These are phyloP conservation scores for Melanerpes formicivorus DNA, from an alignment of 2,113 vertebrate species.

Conservation along the genomic window DNA sequence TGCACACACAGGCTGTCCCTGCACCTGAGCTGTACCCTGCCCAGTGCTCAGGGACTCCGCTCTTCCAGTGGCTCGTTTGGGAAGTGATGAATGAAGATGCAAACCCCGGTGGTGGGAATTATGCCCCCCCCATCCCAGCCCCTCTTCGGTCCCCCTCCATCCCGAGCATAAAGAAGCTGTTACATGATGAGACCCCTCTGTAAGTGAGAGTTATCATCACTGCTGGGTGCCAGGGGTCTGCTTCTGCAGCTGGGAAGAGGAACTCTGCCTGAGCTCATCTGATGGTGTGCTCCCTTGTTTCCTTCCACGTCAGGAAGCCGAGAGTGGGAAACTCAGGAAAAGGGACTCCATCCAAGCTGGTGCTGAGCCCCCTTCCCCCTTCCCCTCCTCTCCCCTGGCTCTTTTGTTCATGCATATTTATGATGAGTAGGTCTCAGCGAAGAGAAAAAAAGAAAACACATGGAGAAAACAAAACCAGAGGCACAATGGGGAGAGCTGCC, in stretches of 20 bases:
- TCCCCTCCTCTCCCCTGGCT: constrained; percentile 17
- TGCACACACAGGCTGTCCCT: neutral
- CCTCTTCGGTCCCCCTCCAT: neutral
- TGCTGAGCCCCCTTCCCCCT: constrained; percentile 54
- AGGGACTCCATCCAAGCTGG: constrained; percentile 64
- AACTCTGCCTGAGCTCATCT: constrained; percentile 63
- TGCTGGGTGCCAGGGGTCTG: constrained; percentile 59
- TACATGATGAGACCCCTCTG: constrained; percentile 71
- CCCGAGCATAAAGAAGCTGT: constrained; percentile 55
- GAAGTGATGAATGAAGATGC: constrained; percentile 73
- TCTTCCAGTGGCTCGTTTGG: constrained; percentile 69
- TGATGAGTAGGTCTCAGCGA: constrained; percentile 55
- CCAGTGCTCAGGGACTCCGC: constrained; percentile 68
- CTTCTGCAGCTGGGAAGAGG: constrained; percentile 46
- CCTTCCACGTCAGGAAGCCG: constrained; percentile 31
- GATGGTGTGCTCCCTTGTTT: constrained; percentile 48
- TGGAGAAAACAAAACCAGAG: constrained; percentile 32
- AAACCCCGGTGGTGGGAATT: constrained; percentile 60
- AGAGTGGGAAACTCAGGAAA: constrained; percentile 49
- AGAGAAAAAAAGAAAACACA: constrained; percentile 34
- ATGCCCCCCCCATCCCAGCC: neutral
- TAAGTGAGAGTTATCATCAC: constrained; percentile 71
- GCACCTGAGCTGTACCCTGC: constrained; percentile 57
- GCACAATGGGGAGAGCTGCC: constrained; percentile 56
- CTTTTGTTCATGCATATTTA: constrained; percentile 68